A percentile compares a stretch with the other conserved stretches of the same genome.
Evolutionary conservation across 1,140 invertebrate species (phyloP).

Genomic region (Diprion similis): DNA sequence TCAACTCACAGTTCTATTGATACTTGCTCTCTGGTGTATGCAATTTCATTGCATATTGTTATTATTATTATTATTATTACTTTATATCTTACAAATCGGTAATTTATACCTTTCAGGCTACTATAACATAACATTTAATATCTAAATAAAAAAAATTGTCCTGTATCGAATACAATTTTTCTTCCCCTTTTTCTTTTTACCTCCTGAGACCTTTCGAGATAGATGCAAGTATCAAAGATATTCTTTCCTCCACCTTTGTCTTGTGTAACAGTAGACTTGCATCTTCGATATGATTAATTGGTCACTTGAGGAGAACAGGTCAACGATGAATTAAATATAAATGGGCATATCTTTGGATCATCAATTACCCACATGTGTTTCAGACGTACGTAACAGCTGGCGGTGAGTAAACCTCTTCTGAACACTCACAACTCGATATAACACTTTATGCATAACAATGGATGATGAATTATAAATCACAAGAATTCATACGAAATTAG

Average conservation of each 20-base stretch:
- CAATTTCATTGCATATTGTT: slow-evolving; percentile 12
- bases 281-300: neutral
- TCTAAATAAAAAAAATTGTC: slow-evolving; percentile 2
- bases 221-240: no score
- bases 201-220: no score
- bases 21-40: neutral
- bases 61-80: neutral
- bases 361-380: neutral
- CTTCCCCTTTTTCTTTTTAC: neutral
- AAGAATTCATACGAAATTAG: neutral
- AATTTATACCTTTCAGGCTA: neutral
- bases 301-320: neutral
- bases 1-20: neutral
- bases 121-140: neutral
- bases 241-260: no score
- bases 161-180: neutral
- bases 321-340: neutral
- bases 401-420: neutral
- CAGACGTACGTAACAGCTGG: no score
- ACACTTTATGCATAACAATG: neutral
- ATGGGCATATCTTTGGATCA: neutral
- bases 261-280: neutral
- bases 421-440: neutral
- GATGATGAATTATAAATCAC: neutral
- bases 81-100: neutral